These are phyloP conservation scores for Scophthalmus maximus DNA, from an alignment of 2,113 vertebrate species.

Conservation along the genomic window DNA sequence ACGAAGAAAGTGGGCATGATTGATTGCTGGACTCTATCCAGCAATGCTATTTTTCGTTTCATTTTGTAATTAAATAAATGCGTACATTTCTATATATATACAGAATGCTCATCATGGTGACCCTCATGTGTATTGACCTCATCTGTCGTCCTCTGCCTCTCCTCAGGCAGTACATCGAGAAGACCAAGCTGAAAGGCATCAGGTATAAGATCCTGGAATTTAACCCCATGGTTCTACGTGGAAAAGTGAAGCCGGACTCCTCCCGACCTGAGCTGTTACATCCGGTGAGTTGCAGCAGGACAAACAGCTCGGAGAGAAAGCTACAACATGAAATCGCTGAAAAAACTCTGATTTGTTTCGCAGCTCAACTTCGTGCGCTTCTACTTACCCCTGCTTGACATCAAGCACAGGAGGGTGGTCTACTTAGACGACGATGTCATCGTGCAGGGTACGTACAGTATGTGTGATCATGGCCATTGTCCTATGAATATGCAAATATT, in stretches of 20 bases:
- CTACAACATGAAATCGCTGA: too few species aligned
- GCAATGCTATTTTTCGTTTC: background rate
- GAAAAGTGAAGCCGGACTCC: conserved; percentile 93
- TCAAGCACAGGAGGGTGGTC: conserved; percentile 90
- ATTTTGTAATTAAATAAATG: too few species aligned
- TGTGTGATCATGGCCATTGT: too few species aligned
- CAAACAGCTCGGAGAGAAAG: background rate
- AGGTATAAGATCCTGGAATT: conserved; percentile 93
- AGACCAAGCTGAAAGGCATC: conserved; percentile 89
- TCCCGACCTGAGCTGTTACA: conserved; percentile 93
- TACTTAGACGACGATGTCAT: conserved; percentile 97
- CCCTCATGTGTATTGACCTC: background rate
- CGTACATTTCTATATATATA: too few species aligned
- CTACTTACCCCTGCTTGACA: conserved; percentile 91
- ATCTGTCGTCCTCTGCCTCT: background rate
- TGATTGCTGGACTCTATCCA: too few species aligned
- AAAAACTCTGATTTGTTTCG: conserved; percentile 47
- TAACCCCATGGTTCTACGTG: conserved; percentile 91
- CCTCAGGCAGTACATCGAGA: conserved; percentile 92
- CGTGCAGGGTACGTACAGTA: conserved; percentile 88
- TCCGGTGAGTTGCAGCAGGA: conserved; percentile 87
- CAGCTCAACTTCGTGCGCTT: conserved; percentile 97
- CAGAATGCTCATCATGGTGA: background rate
- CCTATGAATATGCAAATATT: too few species aligned
- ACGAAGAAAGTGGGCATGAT: too few species aligned